Percentiles rank a stretch among this genome's conserved stretches.
Conservation (phyloP, 2,797 vertebrate species). For the Mastacembelus armatus region DNA sequence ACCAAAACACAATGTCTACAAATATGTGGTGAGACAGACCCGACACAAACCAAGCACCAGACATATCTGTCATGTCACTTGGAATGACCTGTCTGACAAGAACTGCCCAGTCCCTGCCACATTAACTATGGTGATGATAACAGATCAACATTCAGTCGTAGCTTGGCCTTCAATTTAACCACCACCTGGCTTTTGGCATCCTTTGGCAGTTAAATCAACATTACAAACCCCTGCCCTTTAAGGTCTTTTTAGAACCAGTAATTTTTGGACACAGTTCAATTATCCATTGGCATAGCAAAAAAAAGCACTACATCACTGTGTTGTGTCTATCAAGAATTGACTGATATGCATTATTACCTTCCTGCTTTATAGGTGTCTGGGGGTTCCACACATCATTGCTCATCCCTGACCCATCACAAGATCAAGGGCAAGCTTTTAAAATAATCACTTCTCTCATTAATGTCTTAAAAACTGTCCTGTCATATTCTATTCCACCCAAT, state of each 20-base stretch:
- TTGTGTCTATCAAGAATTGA: slow-evolving; percentile 22
- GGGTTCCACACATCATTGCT: slow-evolving; percentile 57
- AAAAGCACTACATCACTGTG: not conserved
- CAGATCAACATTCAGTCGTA: slow-evolving; percentile 9
- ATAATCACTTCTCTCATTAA: slow-evolving; percentile 80
- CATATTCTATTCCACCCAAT: slow-evolving; percentile 66
- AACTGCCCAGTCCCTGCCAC: not conserved
- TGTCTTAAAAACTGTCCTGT: slow-evolving; percentile 49
- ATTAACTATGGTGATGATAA: slow-evolving; percentile 31
- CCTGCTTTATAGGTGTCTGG: slow-evolving; percentile 50
- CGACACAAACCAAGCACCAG: slow-evolving; percentile 48
- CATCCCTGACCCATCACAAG: slow-evolving; percentile 39
- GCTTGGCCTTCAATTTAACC: not conserved
- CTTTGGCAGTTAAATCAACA: not conserved
- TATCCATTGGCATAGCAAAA: not conserved
- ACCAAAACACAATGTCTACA: not conserved
- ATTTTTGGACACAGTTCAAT: not conserved
- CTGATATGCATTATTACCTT: slow-evolving; percentile 49
- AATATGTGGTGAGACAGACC: not conserved
- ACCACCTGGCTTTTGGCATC: too few relatives aligned
- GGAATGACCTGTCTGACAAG: slow-evolving; percentile 21
- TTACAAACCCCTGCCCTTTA: not conserved
- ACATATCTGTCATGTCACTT: slow-evolving; percentile 56
- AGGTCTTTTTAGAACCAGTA: not conserved
- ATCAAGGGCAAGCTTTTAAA: slow-evolving; percentile 79